Evolutionary conservation across 2,797 vertebrate genomes (phyloP).

Genomic region (Nyctibius grandis): DNA sequence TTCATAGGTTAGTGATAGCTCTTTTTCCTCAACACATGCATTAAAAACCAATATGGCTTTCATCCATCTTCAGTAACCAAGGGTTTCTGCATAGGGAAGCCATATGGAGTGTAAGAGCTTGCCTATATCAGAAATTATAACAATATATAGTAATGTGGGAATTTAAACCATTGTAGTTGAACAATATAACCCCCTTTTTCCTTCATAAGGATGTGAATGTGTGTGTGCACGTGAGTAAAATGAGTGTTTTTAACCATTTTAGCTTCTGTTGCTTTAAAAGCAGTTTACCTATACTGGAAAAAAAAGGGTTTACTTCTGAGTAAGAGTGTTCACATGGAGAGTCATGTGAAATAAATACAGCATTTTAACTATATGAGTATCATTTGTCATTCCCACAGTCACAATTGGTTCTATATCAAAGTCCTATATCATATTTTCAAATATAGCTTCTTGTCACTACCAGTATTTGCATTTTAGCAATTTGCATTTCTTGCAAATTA

Average conservation of each 20-base stretch:
- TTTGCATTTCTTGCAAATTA: constrained; percentile 64
- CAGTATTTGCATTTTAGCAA: constrained; percentile 56
- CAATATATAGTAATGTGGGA: background rate
- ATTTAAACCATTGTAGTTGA: constrained; percentile 18
- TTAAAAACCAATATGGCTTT: constrained; percentile 50
- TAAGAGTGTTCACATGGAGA: constrained; percentile 23
- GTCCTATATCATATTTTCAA: constrained; percentile 39
- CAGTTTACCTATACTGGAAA: constrained; percentile 18
- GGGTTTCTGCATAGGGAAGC: constrained; percentile 43
- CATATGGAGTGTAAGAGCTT: constrained; percentile 33
- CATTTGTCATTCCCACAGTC: constrained; percentile 39
- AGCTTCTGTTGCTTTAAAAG: constrained; percentile 19
- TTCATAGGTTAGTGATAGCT: constrained; percentile 36
- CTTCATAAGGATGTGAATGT: background rate
- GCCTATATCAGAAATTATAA: constrained; percentile 24
- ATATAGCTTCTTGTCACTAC: constrained; percentile 47
- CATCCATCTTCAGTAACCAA: constrained; percentile 54
- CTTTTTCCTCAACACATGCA: constrained; percentile 13
- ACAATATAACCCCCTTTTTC: background rate
- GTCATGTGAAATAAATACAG: constrained; percentile 3
- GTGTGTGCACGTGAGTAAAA: background rate
- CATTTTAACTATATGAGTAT: constrained; percentile 24
- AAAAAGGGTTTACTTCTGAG: constrained; percentile 12
- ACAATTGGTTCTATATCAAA: constrained; percentile 39
- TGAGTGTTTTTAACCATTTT: background rate